Evolutionary conservation across 2,888 invertebrate genomes (phyloP).

Genomic region (Alloscopus bannaensis): DNA sequence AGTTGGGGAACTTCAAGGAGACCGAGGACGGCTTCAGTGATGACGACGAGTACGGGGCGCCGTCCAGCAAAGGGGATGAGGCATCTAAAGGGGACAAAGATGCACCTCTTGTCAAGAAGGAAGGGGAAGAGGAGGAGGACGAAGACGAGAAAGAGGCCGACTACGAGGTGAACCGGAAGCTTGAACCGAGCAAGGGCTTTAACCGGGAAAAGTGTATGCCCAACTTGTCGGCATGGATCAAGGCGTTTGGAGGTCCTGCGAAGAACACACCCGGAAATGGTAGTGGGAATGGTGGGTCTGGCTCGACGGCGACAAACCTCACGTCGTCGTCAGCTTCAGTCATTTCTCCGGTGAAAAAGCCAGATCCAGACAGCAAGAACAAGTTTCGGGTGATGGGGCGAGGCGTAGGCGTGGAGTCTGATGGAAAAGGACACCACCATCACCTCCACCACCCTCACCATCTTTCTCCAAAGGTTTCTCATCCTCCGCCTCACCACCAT

Average conservation of each 20-base stretch:
- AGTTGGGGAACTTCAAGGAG: constrained; percentile 66
- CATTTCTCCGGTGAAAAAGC: constrained; percentile 75
- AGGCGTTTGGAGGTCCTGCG: constrained; percentile 92
- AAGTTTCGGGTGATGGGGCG: constrained; percentile 72
- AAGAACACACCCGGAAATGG: constrained; percentile 78
- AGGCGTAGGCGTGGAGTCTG: constrained; percentile 65
- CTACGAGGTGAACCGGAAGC: constrained; percentile 74
- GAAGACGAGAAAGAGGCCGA: constrained; percentile 72
- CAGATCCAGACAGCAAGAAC: constrained; percentile 72
- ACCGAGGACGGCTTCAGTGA: constrained; percentile 58
- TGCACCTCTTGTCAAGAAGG: constrained; percentile 48
- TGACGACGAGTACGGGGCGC: constrained; percentile 47
- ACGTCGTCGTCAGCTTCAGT: constrained; percentile 76
- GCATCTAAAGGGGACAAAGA: constrained; percentile 36
- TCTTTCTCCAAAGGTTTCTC: neutral
- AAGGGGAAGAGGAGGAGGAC: constrained; percentile 70
- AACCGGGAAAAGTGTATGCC: constrained; percentile 85
- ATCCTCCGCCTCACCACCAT: neutral
- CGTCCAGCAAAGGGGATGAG: neutral
- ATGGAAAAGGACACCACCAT: constrained; percentile 23
- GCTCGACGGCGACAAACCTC: constrained; percentile 18
- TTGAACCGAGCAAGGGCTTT: constrained; percentile 75
- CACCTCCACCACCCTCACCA: constrained; percentile 10
- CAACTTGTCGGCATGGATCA: constrained; percentile 93
- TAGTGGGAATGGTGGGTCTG: constrained; percentile 14